phyloP scores from a whole-genome alignment of 2,797 vertebrate genomes.

The Clarias platycephalus region DNA sequence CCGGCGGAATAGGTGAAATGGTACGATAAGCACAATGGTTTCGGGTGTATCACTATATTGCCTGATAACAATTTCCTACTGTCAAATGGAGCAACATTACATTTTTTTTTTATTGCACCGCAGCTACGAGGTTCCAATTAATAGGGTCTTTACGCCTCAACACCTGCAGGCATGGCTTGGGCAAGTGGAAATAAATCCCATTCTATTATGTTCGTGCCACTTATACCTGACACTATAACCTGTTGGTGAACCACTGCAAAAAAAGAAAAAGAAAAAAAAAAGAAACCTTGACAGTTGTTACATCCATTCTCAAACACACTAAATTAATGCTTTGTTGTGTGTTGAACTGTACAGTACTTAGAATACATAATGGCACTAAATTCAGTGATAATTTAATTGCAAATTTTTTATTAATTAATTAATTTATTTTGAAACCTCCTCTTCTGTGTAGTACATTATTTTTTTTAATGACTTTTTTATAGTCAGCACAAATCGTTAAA shows the following conservation, averaged over 20 bases:
- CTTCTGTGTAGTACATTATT: background rate
- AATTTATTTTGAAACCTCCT: background rate
- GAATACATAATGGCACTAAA: background rate
- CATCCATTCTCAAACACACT: background rate
- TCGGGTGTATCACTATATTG: background rate
- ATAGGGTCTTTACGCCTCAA: background rate
- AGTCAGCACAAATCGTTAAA: conserved; percentile 11
- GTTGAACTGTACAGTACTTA: background rate
- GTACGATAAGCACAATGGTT: conserved; percentile 2
- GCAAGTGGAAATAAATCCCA: background rate
- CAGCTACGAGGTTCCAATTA: conserved; percentile 7
- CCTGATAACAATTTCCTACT: background rate
- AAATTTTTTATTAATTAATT: too few relatives aligned
- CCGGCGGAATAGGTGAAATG: background rate
- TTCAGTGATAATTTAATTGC: background rate
- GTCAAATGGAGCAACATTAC: conserved; percentile 6
- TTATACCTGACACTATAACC: background rate
- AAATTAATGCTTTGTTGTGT: background rate
- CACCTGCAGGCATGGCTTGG: background rate
- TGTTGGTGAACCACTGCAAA: background rate
- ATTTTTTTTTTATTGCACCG: background rate
- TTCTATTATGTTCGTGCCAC: background rate
- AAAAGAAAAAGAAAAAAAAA: background rate
- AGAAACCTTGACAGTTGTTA: background rate
- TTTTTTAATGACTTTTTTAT: conserved; percentile 4